These are phyloP conservation scores for Aporophyla nigra DNA, from an alignment of 2,888 invertebrate genomes.

Conservation along the genomic window DNA sequence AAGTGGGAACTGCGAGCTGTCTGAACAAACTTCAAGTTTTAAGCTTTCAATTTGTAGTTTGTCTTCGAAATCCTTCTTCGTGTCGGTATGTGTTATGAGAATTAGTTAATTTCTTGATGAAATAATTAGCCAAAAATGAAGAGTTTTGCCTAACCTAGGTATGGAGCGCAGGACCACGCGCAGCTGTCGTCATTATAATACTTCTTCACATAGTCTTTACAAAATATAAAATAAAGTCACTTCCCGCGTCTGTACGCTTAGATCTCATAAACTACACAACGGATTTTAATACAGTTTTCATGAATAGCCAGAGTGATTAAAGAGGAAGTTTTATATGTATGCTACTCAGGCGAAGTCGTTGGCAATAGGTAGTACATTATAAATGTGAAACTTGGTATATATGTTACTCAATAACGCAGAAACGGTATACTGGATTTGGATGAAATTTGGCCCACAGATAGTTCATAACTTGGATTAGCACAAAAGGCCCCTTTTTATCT, in stretches of 20 bases:
- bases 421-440: not conserved
- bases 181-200: no score
- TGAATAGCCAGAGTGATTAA: no score
- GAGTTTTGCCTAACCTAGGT: no score
- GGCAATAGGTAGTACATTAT: not conserved
- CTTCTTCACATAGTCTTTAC: no score
- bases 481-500: no score
- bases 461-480: not conserved
- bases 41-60: conserved; percentile 35
- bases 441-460: not conserved
- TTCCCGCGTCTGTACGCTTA: no score
- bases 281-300: no score
- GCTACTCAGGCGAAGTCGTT: no score
- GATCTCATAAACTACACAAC: no score
- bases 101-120: not conserved
- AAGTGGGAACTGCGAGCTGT: conserved; percentile 5
- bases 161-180: no score
- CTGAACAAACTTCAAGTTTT: conserved; percentile 25
- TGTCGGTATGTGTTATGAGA: not conserved
- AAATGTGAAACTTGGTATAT: not conserved
- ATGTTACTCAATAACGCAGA: not conserved
- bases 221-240: no score
- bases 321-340: no score
- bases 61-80: not conserved
- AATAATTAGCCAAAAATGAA: not conserved